These are phyloP conservation scores for Heliothis virescens DNA, from an alignment of 1,140 invertebrate species.

Conservation along the genomic window DNA sequence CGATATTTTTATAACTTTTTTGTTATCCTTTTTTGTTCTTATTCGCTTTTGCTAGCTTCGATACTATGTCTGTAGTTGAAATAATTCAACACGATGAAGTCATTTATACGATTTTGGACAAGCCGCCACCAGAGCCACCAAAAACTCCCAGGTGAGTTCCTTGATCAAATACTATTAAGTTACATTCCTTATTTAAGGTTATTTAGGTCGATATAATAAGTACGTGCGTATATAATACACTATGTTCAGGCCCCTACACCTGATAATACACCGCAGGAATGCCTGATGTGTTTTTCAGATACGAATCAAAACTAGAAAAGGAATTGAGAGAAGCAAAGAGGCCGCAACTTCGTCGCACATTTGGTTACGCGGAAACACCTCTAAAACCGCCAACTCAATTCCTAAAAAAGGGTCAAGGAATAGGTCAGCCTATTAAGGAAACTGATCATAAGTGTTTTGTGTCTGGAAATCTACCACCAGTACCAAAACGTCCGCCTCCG, in stretches of 20 bases:
- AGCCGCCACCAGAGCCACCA: conserved; percentile 79
- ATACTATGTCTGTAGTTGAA: conserved; percentile 74
- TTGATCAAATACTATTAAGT: background rate
- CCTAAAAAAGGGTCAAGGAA: conserved; percentile 87
- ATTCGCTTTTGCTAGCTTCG: background rate
- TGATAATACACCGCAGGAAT: too few species aligned
- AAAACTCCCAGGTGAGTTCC: conserved; percentile 74
- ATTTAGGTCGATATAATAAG: too few species aligned
- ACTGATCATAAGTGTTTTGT: conserved; percentile 82
- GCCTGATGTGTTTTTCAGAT: conserved; percentile 57
- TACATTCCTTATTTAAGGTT: too few species aligned
- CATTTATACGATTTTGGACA: conserved; percentile 80
- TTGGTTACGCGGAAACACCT: conserved; percentile 87
- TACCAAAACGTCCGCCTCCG: conserved; percentile 76
- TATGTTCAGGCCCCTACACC: background rate
- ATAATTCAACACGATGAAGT: conserved; percentile 77
- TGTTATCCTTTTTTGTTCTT: background rate
- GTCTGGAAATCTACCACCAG: conserved; percentile 75
- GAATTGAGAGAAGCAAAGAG: conserved; percentile 74
- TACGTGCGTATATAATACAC: too few species aligned
- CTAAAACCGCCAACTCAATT: conserved; percentile 86
- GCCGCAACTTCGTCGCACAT: conserved; percentile 83
- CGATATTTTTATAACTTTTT: conserved; percentile 16
- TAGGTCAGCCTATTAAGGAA: conserved; percentile 81
- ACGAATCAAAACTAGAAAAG: conserved; percentile 77